Evolutionary conservation across 2,113 vertebrate species (phyloP).

Genomic region (Anolis carolinensis): DNA sequence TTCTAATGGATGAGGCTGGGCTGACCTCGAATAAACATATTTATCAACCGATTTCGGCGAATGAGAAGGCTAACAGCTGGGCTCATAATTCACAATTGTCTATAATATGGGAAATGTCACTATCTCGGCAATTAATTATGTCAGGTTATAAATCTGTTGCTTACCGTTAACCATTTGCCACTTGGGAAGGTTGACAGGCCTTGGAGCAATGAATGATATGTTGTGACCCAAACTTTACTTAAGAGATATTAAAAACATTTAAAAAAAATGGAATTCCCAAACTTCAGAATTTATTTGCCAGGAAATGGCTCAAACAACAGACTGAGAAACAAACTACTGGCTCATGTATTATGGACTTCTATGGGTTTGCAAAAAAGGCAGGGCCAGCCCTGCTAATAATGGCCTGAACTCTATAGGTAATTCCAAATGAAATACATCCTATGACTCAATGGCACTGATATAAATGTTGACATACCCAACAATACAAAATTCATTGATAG

Average conservation of each 20-base stretch:
- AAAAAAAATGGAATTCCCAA: not conserved
- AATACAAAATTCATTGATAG: too few species aligned
- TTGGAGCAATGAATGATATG: slow-evolving; percentile 52
- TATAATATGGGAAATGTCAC: slow-evolving; percentile 93
- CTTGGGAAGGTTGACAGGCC: slow-evolving; percentile 54
- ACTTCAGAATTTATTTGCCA: not conserved
- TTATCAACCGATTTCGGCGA: slow-evolving; percentile 85
- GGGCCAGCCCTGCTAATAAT: not conserved
- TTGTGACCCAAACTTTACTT: slow-evolving; percentile 23
- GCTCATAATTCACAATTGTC: slow-evolving; percentile 94
- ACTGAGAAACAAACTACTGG: not conserved
- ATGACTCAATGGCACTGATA: too few species aligned
- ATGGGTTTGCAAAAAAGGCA: not conserved
- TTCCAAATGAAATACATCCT: too few species aligned
- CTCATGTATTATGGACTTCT: not conserved
- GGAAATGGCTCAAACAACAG: not conserved
- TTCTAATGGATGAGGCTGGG: slow-evolving; percentile 94
- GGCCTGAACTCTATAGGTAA: too few species aligned
- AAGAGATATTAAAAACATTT: slow-evolving; percentile 21
- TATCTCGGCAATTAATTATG: slow-evolving; percentile 89
- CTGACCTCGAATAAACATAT: slow-evolving; percentile 87
- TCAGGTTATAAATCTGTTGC: slow-evolving; percentile 84
- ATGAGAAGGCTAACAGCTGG: slow-evolving; percentile 79
- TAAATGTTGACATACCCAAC: too few species aligned
- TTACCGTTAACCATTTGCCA: slow-evolving; percentile 68